A percentile compares a stretch with the other conserved stretches of the same genome.
phyloP scores from a whole-genome alignment of 1,140 invertebrate species.

The Harpegnathos saltator region DNA sequence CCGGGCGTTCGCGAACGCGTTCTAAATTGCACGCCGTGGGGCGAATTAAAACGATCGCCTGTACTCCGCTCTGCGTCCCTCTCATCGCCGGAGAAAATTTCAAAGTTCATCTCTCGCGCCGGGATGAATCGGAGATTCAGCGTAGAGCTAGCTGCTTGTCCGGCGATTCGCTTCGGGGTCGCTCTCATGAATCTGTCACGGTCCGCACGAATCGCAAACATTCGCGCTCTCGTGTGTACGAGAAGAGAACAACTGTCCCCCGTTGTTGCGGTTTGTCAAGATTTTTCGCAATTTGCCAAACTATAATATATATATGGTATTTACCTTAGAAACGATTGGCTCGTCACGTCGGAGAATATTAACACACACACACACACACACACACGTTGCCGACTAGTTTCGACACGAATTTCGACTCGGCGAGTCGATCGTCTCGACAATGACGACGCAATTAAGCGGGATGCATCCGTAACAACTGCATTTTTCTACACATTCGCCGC shows the following conservation, averaged over 20 bases:
- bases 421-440: background rate
- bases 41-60: slow-evolving; percentile 48
- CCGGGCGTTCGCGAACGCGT: background rate
- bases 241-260: no score
- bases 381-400: no score
- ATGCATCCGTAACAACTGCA: background rate
- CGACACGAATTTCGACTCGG: no score
- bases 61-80: background rate
- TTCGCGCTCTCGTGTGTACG: no score
- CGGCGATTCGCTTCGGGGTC: slow-evolving; percentile 15
- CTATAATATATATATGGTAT: no score
- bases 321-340: no score
- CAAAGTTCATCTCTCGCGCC: slow-evolving; percentile 11
- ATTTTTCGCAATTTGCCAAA: no score
- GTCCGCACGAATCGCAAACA: no score
- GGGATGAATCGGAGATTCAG: slow-evolving; percentile 9
- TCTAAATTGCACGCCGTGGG: slow-evolving; percentile 61
- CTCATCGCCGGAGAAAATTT: slow-evolving; percentile 31
- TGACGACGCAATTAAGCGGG: slow-evolving; percentile 13
- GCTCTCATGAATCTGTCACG: slow-evolving; percentile 36
- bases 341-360: no score
- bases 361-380: no score
- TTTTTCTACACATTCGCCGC: slow-evolving; percentile 61
- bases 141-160: background rate
- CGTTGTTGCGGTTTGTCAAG: no score